Evolutionary conservation across 2,797 vertebrate genomes (phyloP).

Genomic region (Mycteria americana): DNA sequence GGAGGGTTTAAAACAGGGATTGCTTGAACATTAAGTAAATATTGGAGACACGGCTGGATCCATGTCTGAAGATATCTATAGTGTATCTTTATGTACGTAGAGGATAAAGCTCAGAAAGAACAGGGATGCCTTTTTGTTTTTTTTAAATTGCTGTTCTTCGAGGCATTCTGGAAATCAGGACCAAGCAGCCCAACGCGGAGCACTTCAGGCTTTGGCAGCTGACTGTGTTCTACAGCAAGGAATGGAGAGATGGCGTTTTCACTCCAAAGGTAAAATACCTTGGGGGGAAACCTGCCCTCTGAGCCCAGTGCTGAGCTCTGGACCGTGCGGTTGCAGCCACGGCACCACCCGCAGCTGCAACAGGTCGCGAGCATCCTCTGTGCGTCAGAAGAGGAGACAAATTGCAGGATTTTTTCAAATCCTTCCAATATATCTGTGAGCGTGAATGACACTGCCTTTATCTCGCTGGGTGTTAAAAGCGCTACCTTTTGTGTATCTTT

Average conservation of each 20-base stretch:
- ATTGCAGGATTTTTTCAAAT: background rate
- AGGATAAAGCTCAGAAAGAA: background rate
- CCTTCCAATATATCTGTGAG: background rate
- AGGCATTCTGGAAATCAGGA: background rate
- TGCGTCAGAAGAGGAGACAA: background rate
- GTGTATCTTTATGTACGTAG: accelerated
- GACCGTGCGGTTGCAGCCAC: background rate
- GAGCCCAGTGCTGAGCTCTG: background rate
- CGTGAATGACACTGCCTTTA: background rate
- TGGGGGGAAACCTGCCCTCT: too few relatives aligned
- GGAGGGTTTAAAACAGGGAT: background rate
- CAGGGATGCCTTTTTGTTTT: background rate
- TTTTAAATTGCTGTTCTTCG: background rate
- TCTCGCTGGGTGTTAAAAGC: background rate
- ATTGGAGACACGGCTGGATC: background rate
- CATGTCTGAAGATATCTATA: background rate
- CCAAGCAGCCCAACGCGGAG: background rate
- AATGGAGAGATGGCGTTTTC: background rate
- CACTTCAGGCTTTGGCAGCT: background rate
- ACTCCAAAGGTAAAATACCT: accelerated
- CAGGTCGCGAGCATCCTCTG: background rate
- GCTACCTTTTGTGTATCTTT: background rate
- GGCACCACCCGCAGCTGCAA: background rate
- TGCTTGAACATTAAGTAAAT: background rate
- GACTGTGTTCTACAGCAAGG: background rate